phyloP scores from a whole-genome alignment of 2,113 vertebrate species.

The Myrmecophaga tridactyla region DNA sequence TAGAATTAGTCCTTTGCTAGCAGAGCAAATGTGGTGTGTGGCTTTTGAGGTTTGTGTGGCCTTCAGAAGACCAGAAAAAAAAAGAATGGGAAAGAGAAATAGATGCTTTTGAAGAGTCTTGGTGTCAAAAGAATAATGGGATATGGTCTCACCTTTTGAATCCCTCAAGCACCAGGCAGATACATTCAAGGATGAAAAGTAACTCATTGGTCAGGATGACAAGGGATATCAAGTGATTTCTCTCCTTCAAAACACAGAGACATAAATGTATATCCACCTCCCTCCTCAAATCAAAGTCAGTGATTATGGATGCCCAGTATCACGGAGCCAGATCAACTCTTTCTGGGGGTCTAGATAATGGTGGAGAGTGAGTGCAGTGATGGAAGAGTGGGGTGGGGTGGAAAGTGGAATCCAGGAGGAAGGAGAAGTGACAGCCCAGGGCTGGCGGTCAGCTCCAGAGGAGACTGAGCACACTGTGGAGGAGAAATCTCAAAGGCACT shows the following conservation, averaged over 20 bases:
- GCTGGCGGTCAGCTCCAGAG: neutral
- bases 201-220: neutral
- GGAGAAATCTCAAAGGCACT: neutral
- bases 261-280: neutral
- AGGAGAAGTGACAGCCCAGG: fast-evolving
- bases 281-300: slow-evolving; percentile 14
- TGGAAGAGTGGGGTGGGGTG: neutral
- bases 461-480: neutral
- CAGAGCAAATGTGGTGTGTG: neutral
- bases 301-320: neutral
- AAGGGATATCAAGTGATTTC: neutral
- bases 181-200: neutral
- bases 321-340: fast-evolving
- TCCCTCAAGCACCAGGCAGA: neutral
- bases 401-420: neutral
- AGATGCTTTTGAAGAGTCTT: neutral
- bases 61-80: neutral
- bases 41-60: slow-evolving; percentile 17
- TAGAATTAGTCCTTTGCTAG: slow-evolving; percentile 56
- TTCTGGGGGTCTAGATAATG: neutral
- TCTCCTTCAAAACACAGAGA: neutral
- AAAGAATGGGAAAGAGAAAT: neutral
- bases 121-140: neutral
- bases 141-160: neutral
- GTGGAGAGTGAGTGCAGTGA: neutral